A percentile compares a stretch with the other conserved stretches of the same genome.
phyloP scores from a whole-genome alignment of 2,113 vertebrate species.

The Pholis gunnellus region DNA sequence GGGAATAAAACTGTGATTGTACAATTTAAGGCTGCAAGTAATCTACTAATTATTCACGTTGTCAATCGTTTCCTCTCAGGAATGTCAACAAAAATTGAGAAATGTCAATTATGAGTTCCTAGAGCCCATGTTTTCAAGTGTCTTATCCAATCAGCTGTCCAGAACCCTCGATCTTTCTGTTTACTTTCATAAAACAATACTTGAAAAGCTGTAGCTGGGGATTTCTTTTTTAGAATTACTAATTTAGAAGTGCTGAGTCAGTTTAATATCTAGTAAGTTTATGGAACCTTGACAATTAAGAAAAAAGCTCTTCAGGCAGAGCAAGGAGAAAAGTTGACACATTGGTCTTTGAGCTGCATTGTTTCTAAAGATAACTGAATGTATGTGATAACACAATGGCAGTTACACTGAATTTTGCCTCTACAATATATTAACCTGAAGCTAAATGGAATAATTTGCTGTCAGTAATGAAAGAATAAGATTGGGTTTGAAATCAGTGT shows the following conservation, averaged over 20 bases:
- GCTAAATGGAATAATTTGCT: slow-evolving; percentile 43
- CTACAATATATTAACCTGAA: neutral
- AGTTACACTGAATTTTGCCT: neutral
- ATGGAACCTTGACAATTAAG: neutral
- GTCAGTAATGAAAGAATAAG: slow-evolving; percentile 31
- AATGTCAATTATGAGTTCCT: neutral
- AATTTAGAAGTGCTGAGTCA: slow-evolving; percentile 22
- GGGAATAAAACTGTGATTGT: neutral
- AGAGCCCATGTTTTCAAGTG: neutral
- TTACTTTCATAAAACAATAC: too few species aligned
- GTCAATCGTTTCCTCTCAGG: neutral
- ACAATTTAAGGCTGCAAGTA: neutral
- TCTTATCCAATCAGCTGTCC: neutral
- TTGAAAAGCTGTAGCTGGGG: neutral
- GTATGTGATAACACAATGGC: neutral
- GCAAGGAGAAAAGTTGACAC: neutral
- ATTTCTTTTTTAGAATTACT: neutral
- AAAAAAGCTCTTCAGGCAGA: neutral
- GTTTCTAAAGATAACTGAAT: neutral
- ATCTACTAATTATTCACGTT: neutral
- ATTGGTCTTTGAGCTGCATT: neutral
- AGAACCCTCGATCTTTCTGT: neutral
- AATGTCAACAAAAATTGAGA: neutral
- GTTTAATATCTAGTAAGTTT: neutral
- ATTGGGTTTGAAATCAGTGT: slow-evolving; percentile 39